Evolutionary conservation across 1,140 invertebrate genomes (phyloP), one percentile per base, ranked within the genome.

Genomic region (Drosophila sproati): DNA sequence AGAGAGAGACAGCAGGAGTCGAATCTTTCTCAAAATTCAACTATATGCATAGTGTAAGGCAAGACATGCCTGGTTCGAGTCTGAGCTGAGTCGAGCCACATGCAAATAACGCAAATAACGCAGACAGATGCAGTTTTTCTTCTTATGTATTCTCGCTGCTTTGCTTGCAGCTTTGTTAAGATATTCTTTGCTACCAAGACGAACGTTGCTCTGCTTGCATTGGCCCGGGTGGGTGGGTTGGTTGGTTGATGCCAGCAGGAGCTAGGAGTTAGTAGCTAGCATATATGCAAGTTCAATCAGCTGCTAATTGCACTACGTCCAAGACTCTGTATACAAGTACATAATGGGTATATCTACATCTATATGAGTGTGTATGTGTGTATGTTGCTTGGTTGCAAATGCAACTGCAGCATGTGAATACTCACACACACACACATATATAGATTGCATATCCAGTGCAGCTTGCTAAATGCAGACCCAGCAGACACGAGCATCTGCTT

Each of bases 1-100:
- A 67, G 69, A 70, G 67, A 77, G 77, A 77, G 69, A 77, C 66
- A 77, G 89, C 20, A 20, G 20, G 10, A 77, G 39, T 43, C 68
- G 83, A 88, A 89, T 88, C 83, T 85, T 88, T 85, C 87, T 89
- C 85, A 70, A 88, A 89, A 88, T 88, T 88, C 89, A 88, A 88
- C 83, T 88, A 88, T 86, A 82, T 87, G 80, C 80, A 89, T 20
- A 20, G 20, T 20, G 77, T 77, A 85, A 75, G 80, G 69, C 78
- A 80, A 87, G 82, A 78, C 80, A 86, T 86, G 74, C 64, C 78
- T 48, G 71, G 83, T 81, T 88, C 78, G 76, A 80, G 82, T 85
- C 80, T 43, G 20, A 20, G 20, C 20, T 20, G 20, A 20, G 20
- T 20, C 57, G 73, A 89, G 80, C 80, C 85, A 89, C 80, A 88